Conservation (phyloP, 2,113 vertebrate species). For the Brachypteracias leptosomus region DNA sequence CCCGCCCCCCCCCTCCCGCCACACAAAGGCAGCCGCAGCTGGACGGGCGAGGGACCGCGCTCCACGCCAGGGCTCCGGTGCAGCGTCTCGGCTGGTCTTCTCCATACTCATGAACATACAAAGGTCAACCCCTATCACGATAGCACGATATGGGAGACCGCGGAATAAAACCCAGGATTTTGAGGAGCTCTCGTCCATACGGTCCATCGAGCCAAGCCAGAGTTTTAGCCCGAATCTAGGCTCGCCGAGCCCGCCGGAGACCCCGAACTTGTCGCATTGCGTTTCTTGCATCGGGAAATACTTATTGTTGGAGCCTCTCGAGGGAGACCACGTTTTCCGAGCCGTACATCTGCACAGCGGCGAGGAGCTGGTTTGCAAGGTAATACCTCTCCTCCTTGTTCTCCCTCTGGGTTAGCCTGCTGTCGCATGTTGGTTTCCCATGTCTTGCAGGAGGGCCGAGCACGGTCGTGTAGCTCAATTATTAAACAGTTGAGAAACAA, state of each 20-base stretch:
- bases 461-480: neutral
- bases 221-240: slow-evolving; percentile 98
- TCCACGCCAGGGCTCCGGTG: slow-evolving; percentile 52
- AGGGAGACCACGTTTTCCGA: slow-evolving; percentile 98
- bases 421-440: neutral
- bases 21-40: slow-evolving; percentile 67
- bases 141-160: slow-evolving; percentile 97
- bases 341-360: slow-evolving; percentile 97
- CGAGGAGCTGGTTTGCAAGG: slow-evolving; percentile 98
- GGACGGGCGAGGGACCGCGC: slow-evolving; percentile 61
- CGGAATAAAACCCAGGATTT: slow-evolving; percentile 98
- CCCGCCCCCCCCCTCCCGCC: neutral
- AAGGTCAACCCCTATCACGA: slow-evolving; percentile 98
- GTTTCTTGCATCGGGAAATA: slow-evolving; percentile 98
- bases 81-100: slow-evolving; percentile 65
- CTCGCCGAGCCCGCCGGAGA: slow-evolving; percentile 98
- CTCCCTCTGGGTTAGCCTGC: neutral
- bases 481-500: slow-evolving; percentile 1
- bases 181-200: slow-evolving; percentile 92
- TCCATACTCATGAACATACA: slow-evolving; percentile 99
- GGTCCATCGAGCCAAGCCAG: slow-evolving; percentile 91
- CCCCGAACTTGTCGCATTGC: slow-evolving; percentile 96
- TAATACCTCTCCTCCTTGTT: slow-evolving; percentile 57
- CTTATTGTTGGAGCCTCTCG: slow-evolving; percentile 97
- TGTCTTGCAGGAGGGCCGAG: neutral